Base-by-base conservation (phyloP, 2,113 vertebrate genomes). In the Dolichallabes microphthalmus region DNA sequence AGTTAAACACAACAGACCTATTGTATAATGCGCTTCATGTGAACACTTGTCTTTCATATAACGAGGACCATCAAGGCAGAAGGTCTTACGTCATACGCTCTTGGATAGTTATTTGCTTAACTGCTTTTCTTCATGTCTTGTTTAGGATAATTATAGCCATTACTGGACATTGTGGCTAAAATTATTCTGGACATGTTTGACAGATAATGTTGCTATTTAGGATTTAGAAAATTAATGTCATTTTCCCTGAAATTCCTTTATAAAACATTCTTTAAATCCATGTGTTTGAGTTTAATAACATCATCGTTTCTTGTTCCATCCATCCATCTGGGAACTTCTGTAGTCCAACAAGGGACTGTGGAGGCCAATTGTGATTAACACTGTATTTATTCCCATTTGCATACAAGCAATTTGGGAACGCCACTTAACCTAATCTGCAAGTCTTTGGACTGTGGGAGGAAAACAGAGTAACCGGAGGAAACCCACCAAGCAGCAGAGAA, bases 31-130 rank as follows among this genome's bases (percentile, higher is more conserved):
- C 12, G 13, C 12, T 82, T 66, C 15, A 53, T 50, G 19, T 52
- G 57, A 75, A 75, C 57, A 83, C 82, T 39, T 83, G 82, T 74
- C 60, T 74, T 25, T 73, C 22, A 74, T 83, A n/a, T 75, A 75
- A 69, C 22, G 52, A 8, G 68, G 60, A 73, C 81, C 50, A 63
- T 11, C 55, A 50, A 75, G 12, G 27, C 27, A 68, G 66, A 27
- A 30, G 27, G 9, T 58, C 45, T 55, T 69, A 30, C 52, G 32
- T 55, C 63, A 82, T 69, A 55, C 27, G 8, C 15, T 32, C 50
- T 60, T 25, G 57, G 55, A 11, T 50, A 30, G 53, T 25, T 73
- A 57, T 61, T 75, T 32, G 7, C 55, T 63, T 52, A 22, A 63
- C 35, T 30, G 50, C 57, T 63, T 63, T 52, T 75, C 35, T 75